These are phyloP conservation scores for Digitonthophagus gazella DNA, from an alignment of 2,888 invertebrate genomes.

Conservation along the genomic window DNA sequence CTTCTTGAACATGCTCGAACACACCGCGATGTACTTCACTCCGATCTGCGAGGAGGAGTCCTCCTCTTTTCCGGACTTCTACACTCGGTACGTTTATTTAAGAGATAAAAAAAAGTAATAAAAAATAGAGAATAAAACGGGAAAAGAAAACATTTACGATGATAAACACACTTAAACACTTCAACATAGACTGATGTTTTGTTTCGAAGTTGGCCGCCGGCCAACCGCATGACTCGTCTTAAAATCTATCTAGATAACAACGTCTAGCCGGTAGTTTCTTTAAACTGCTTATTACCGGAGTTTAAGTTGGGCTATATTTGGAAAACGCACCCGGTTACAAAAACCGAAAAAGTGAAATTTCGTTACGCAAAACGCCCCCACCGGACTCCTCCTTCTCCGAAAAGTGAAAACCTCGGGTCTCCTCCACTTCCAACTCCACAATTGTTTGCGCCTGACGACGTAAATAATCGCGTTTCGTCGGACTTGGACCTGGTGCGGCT, in stretches of 20 bases:
- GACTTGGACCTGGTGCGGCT: background rate
- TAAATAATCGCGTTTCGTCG: background rate
- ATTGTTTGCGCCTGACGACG: background rate
- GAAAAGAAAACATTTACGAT: background rate
- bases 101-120: too few species aligned
- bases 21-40: constrained; percentile 50
- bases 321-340: too few species aligned
- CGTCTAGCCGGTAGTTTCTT: too few species aligned
- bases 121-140: too few species aligned
- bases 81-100: constrained; percentile 49
- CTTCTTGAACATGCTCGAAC: constrained; percentile 39
- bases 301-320: too few species aligned
- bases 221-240: background rate
- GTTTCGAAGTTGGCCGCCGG: background rate
- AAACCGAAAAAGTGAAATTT: too few species aligned
- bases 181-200: background rate
- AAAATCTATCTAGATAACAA: background rate
- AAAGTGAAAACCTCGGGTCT: background rate
- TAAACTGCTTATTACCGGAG: too few species aligned
- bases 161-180: background rate
- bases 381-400: too few species aligned
- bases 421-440: background rate
- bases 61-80: constrained; percentile 50
- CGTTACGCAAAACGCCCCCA: too few species aligned
- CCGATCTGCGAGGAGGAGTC: constrained; percentile 46